Base-by-base conservation (phyloP, 1,140 invertebrate species). In the Drosophila burlai region DNA sequence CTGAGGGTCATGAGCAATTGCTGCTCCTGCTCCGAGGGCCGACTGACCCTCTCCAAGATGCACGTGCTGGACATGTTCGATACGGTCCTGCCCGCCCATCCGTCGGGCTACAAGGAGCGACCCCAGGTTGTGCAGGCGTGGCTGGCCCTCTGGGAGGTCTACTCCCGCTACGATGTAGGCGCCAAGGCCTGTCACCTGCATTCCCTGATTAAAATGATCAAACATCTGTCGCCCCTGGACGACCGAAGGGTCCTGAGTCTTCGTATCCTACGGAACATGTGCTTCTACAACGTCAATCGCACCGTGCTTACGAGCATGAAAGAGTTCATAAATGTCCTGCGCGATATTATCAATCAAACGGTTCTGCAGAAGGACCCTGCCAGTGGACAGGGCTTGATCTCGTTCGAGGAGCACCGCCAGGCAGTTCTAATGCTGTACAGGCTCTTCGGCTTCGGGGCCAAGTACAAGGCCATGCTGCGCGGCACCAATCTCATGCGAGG, bases 121-220 rank as follows among this genome's bases (percentile, higher is more conserved):
- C 83, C 93, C n/a, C 68, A 50, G 4, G 80, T 94, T 1, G 74
- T 94, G 66, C 54, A 81, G 4, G 58, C 92, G 6, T 94, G 94
- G 94, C 80, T 94, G n/a, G 66, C 91, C 36, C 94, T 94, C 68
- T 84, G 94, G 74, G 89, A 94, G 59, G 78, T 92, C 3, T 94
- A 90, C 55, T 93, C 94, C 1, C 77, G 76, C 6, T 93, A 94
- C 74, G 84, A 93, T 2, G 92, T 93, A 47, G 94, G 90, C 1
- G 68, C 71, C 16, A 76, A 82, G 36, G 43, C 58, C 4, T 83
- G 84, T 43, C 86, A 92, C 50, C 58, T 93, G 43, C 49, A 67
- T 2, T 58, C 73, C 2, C 75, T 93, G 1, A 45, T 92, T 6
- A 65, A 59, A 42, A 36, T 63, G 9, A 47, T 93, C 7, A 59